phyloP scores from a whole-genome alignment of 2,113 vertebrate genomes.

The Chloroceryle aenea region DNA sequence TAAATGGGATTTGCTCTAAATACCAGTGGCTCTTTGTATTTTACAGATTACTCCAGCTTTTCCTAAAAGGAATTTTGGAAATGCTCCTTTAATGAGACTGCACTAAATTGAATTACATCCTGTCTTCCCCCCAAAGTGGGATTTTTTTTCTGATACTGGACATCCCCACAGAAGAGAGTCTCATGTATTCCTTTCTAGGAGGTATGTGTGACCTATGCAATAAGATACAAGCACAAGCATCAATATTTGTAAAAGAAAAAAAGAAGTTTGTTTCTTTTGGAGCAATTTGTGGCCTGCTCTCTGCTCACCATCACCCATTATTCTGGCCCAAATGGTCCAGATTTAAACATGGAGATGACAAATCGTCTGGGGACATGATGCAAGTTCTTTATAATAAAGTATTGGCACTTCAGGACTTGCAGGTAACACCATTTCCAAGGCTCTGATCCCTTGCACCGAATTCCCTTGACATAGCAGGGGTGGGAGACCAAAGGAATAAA shows the following conservation, averaged over 20 bases:
- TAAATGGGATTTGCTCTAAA: slow-evolving; percentile 20
- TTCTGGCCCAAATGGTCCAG: background rate
- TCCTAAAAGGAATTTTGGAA: slow-evolving; percentile 25
- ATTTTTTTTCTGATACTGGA: background rate
- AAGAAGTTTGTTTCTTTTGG: background rate
- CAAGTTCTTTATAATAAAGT: background rate
- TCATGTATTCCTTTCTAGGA: background rate
- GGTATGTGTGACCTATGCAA: background rate
- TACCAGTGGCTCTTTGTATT: background rate
- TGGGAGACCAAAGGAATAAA: background rate
- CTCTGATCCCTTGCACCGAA: background rate
- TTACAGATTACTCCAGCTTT: background rate
- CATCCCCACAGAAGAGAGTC: fast-evolving
- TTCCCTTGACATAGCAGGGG: background rate
- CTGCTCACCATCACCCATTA: background rate
- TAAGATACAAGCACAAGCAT: background rate
- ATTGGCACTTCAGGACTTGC: background rate
- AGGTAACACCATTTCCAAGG: background rate
- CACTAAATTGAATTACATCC: slow-evolving; percentile 8
- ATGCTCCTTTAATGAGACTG: background rate
- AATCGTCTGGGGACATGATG: background rate
- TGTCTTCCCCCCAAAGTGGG: background rate
- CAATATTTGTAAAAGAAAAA: background rate
- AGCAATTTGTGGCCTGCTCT: background rate
- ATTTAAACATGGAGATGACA: background rate